Evolutionary conservation across 2,888 invertebrate species (phyloP), one percentile per base, ranked within the genome.

Genomic region (Hemistola chrysoprasaria): DNA sequence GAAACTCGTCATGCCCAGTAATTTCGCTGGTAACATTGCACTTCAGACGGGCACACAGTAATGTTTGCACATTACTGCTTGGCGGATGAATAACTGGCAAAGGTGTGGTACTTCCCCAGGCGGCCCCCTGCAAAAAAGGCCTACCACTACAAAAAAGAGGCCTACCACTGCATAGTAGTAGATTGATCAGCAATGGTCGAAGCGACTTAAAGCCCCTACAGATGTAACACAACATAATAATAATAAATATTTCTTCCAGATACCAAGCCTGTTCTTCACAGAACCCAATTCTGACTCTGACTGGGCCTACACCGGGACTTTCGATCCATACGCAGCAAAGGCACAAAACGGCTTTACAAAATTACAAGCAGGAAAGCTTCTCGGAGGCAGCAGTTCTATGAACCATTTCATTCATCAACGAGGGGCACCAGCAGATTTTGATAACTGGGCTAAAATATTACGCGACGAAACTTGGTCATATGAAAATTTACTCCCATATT

Each of bases 361-460:
- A 16, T 38, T 70, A 1, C 59, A 67, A 0, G 47, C 57, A 4
- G 78, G 71, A 0, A 65, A 54, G 34, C 56, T 65, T 40, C 53
- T 79, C 1, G 78, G 78, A 7, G 77, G 78, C 1, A 49, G 52
- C 26, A 71, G 69, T 9, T 59, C 61, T 10, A 28, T 74, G 0
- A 62, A 64, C 20, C 62, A 66, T 6, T 36, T 63, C 8, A 36
- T 63, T 0, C 57, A 65, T n/a, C 31, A 47, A 1, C 56, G 70
- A 40, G 73, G 71, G 2, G 38, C 47, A 6, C 50, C 52, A 7
- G 16, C 34, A 1, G 68, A 74, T 28, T 77, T 52, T 27, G 35
- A 71, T 8, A 6, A 11, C 1, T 74, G 71, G 74, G 63, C 64
- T 3, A 22, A 50, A 8, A 36, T 43, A 1, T 42, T 49, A 0